Base-by-base conservation (phyloP, 2,888 invertebrate species). In the Abrostola tripartita region DNA sequence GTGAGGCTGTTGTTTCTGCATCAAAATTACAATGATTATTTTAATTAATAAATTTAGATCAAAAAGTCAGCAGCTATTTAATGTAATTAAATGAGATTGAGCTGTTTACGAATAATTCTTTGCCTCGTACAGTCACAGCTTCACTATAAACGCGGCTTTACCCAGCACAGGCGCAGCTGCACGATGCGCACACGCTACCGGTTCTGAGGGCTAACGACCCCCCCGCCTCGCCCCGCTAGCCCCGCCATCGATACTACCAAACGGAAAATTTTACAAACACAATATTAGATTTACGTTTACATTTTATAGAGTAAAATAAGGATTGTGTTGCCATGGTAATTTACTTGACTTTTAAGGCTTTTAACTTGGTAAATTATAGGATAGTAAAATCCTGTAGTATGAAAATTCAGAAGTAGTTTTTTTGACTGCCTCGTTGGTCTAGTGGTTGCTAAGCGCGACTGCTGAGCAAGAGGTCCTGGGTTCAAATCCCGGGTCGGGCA, bases 121-220 rank as follows among this genome's bases (percentile, higher is more conserved):
- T 24, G 24, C 24, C 24, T 24, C 50, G 35, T 64, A 54, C 37
- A 61, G 63, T 58, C 52, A 52, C 55, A 65, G 65, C 58, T 73
- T 67, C 67, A 55, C 7, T 65, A 14, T 85, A 67, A 71, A 80
- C 85, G 54, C 74, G 56, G 63, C 90, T 74, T 90, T 82, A 89
- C 55, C 65, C 70, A 61, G 79, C 89, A 86, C 90, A 76, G 74
- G 90, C 92, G 93, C 93, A 93, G 93, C 93, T 93, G 93, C 90
- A 79, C 88, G 90, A 90, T 88, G 91, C 90, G 90, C 90, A 89
- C 81, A 86, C 87, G 93, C 94, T 94, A 94, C 94, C 94, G 93
- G 94, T 94, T 94, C 89, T 92, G 88, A 90, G 88, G 88, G 92
- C 89, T 91, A 88, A 92, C 91, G 91, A 91, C 89, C 83, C 88